phyloP scores from a whole-genome alignment of 2,888 invertebrate species.

The Lottia scabra region DNA sequence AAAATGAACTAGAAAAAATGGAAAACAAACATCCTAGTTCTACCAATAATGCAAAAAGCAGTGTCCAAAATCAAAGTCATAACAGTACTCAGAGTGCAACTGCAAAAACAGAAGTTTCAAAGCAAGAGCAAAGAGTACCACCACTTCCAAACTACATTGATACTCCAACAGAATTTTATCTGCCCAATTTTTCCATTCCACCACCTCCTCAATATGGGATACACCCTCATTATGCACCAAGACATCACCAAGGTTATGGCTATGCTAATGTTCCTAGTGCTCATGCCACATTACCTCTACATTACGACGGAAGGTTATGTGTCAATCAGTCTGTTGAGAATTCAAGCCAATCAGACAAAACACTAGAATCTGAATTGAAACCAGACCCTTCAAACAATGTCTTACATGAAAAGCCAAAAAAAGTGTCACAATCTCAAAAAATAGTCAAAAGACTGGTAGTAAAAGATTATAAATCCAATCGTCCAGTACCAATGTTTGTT shows the following conservation, averaged over 20 bases:
- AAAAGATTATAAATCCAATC: conserved; percentile 37
- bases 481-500: conserved; percentile 49
- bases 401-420: conserved; percentile 24
- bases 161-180: not conserved
- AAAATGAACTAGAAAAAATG: too few species aligned
- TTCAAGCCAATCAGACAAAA: not conserved
- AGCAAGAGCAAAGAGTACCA: conserved; percentile 22
- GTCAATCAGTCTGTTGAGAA: not conserved
- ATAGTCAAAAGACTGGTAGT: conserved; percentile 31
- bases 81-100: too few species aligned
- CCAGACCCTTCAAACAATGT: not conserved
- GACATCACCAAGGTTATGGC: conserved; percentile 29
- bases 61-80: too few species aligned
- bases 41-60: too few species aligned
- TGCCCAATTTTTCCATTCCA: conserved; percentile 6
- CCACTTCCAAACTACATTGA: conserved; percentile 26
- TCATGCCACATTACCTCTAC: conserved; percentile 46
- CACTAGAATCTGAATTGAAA: not conserved
- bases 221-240: not conserved
- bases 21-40: too few species aligned
- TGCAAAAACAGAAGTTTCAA: too few species aligned
- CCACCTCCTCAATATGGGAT: conserved; percentile 11
- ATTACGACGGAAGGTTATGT: conserved; percentile 43
- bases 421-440: conserved; percentile 18
- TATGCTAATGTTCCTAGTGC: conserved; percentile 51